phyloP scores from a whole-genome alignment of 23 tunicate species.

The Ciona savignyi region DNA sequence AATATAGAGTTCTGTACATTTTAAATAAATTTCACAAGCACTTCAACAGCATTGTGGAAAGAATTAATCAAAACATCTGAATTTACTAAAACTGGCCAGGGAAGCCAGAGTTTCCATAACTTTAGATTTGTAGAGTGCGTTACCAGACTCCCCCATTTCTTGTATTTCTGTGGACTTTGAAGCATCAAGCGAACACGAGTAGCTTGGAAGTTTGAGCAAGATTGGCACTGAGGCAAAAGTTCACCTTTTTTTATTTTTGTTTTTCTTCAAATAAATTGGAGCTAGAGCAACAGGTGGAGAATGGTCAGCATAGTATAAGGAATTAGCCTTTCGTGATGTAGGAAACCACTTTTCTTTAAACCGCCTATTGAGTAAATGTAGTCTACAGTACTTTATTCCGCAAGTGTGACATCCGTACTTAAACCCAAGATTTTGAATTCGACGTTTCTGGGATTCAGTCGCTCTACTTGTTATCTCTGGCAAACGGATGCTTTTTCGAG shows the following conservation, averaged over 20 bases:
- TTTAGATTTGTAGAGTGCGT: conserved; percentile 43
- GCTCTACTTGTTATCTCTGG: conserved; percentile 7
- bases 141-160: conserved; percentile 17
- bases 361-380: neutral
- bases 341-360: conserved; percentile 15
- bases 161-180: neutral
- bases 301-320: conserved; percentile 78
- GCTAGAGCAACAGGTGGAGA: conserved; percentile 67
- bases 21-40: neutral
- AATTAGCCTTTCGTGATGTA: neutral
- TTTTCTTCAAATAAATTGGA: neutral
- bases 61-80: neutral
- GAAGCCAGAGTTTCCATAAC: conserved; percentile 65
- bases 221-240: conserved; percentile 63
- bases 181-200: conserved; percentile 31
- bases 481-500: conserved; percentile 28
- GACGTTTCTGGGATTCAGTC: conserved; percentile 9
- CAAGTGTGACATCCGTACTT: conserved; percentile 78
- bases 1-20: no score
- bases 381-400: conserved; percentile 22
- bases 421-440: conserved; percentile 43
- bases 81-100: conserved; percentile 48
- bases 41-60: neutral
- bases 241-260: conserved; percentile 4
- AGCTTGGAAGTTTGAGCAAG: conserved; percentile 71